These are phyloP conservation scores for Augochlorella aurata DNA, from an alignment of 2,888 invertebrate genomes.

Conservation along the genomic window DNA sequence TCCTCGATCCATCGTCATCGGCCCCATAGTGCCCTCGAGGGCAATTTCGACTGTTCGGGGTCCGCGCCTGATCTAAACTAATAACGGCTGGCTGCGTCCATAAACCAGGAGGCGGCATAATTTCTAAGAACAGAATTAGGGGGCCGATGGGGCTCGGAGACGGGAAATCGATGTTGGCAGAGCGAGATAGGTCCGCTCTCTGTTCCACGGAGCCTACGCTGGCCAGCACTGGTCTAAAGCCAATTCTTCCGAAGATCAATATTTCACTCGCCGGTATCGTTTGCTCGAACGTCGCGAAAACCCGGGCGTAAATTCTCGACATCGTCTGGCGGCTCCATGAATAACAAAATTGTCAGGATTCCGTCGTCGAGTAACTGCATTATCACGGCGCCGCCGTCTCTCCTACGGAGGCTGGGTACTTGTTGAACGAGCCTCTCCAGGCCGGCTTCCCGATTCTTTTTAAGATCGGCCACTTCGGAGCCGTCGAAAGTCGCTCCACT, in stretches of 20 bases:
- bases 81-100: neutral
- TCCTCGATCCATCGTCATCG: too few relatives aligned
- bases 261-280: neutral
- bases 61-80: neutral
- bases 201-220: neutral
- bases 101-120: neutral
- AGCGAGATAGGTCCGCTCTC: neutral
- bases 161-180: neutral
- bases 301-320: constrained; percentile 20
- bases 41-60: too few relatives aligned
- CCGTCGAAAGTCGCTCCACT: constrained; percentile 26
- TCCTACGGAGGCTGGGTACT: constrained; percentile 33
- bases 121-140: neutral
- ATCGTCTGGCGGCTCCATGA: constrained; percentile 31
- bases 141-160: too few relatives aligned
- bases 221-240: neutral
- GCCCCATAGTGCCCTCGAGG: too few relatives aligned
- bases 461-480: constrained; percentile 24
- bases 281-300: neutral
- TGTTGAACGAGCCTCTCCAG: constrained; percentile 49
- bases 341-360: constrained; percentile 36
- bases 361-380: constrained; percentile 30
- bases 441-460: constrained; percentile 34
- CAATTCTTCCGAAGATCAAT: constrained; percentile 5
- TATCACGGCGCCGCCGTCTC: constrained; percentile 20